Percentiles rank a stretch among this genome's conserved stretches.
Conservation (phyloP, 2,888 invertebrate genomes). For the Phorcus lineatus region DNA sequence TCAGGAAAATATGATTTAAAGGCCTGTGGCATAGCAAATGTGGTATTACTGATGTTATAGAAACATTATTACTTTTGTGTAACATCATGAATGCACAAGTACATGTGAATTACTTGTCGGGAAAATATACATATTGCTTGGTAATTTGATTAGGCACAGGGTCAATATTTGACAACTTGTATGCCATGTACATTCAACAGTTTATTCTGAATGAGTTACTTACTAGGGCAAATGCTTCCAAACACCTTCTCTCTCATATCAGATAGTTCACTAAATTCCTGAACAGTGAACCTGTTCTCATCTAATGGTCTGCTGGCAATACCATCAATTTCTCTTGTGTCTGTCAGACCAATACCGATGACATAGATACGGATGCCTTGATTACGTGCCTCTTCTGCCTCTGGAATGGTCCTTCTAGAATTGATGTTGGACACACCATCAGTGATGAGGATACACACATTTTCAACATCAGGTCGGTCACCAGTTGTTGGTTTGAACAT, state of each 20-base stretch:
- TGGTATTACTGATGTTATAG: too few relatives aligned
- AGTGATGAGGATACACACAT: conserved; percentile 68
- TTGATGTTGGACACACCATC: conserved; percentile 72
- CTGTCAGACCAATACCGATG: conserved; percentile 54
- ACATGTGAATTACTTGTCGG: too few relatives aligned
- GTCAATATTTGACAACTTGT: too few relatives aligned
- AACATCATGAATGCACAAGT: too few relatives aligned
- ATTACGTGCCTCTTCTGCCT: conserved; percentile 56
- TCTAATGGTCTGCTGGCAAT: conserved; percentile 49
- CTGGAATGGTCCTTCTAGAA: conserved; percentile 58
- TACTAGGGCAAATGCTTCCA: conserved; percentile 47
- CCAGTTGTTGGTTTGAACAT: conserved; percentile 63
- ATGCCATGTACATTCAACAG: too few relatives aligned
- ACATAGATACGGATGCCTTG: conserved; percentile 54
- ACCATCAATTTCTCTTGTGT: conserved; percentile 51
- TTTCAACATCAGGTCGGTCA: conserved; percentile 62
- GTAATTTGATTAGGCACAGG: too few relatives aligned
- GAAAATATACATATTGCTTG: too few relatives aligned
- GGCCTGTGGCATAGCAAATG: too few relatives aligned
- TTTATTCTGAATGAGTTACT: conserved; percentile 10
- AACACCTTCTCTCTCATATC: conserved; percentile 51
- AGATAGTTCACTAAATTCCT: conserved; percentile 52
- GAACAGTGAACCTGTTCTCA: conserved; percentile 50
- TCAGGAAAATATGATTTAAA: too few relatives aligned
- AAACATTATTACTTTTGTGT: too few relatives aligned